Evolutionary conservation across 2,113 vertebrate species (phyloP), one percentile per base, ranked within the genome.

Genomic region (Barbus barbus): DNA sequence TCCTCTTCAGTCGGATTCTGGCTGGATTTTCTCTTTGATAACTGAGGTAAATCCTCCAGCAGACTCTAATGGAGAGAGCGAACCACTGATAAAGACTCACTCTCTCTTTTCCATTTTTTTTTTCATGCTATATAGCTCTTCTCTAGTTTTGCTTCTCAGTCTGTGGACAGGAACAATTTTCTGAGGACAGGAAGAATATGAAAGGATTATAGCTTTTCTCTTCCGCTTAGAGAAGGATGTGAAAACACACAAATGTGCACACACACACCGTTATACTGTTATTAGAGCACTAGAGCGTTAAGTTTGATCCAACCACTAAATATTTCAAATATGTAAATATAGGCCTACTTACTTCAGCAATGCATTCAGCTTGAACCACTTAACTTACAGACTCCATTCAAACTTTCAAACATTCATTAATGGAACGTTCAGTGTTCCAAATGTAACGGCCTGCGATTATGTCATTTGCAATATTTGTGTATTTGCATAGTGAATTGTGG

Each of bases 31-130:
- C 33, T 3, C 65, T 41, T 71, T 71, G 33, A 71, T 71, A 41
- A 38, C 36, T 12, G 67, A 71, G 67, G 9, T 71, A 71, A 71
- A 38, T 71, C 67, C 67, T 71, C 36, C 67, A 71, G 67, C 36
- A 41, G 33, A 13, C 20, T 5, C 20, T 71, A 41, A 71, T 71
- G 33, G 67, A 71, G 67, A 13, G 36, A 41, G 33, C 2, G 18
- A 22, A 71, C 22, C 20, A n/a, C 2, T n/a, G 9, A 71, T 71
- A 71, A 71, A 71, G 36, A 12, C 36, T 67, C 60, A 1, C 28
- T 20, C 63, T 16, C 11, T 67, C 61, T 16, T 33, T 18, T 67
- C 28, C 67, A 41, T 71, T 9, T 12, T 22, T 71, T 20, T 60
- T n/a, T 24, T 60, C n/a, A n/a, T 60, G 58, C 58, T 11, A 12